Evolutionary conservation across 2,797 vertebrate species (phyloP).

Genomic region (Columba guinea): DNA sequence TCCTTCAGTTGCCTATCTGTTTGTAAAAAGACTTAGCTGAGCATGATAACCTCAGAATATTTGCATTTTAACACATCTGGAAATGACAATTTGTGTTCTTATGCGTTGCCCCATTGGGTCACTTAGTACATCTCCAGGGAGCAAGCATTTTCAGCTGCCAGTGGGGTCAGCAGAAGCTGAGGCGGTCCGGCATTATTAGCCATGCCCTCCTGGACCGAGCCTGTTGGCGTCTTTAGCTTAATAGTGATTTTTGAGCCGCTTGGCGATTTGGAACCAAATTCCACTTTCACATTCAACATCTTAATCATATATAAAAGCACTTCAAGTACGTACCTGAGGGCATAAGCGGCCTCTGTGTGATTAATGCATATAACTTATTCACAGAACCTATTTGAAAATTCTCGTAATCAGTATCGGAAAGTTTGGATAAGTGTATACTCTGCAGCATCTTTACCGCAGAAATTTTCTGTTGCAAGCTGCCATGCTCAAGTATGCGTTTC

Average conservation of each 20-base stretch:
- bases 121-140: background rate
- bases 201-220: background rate
- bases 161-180: background rate
- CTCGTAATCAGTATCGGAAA: background rate
- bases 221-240: background rate
- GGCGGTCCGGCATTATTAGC: background rate
- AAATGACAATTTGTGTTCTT: background rate
- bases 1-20: background rate
- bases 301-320: background rate
- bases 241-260: background rate
- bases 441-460: slow-evolving; percentile 52
- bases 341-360: background rate
- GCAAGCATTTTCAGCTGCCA: background rate
- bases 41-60: background rate
- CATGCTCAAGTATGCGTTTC: slow-evolving; percentile 63
- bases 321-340: background rate
- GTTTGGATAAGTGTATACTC: slow-evolving; percentile 23
- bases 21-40: background rate
- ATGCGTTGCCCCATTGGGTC: background rate
- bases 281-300: background rate
- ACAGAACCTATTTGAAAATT: background rate
- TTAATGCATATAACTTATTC: background rate
- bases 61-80: accelerated
- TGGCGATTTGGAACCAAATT: background rate
- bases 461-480: slow-evolving; percentile 64